These are phyloP conservation scores for Plectus sambesii DNA, from an alignment of 1,140 invertebrate species.

Conservation along the genomic window DNA sequence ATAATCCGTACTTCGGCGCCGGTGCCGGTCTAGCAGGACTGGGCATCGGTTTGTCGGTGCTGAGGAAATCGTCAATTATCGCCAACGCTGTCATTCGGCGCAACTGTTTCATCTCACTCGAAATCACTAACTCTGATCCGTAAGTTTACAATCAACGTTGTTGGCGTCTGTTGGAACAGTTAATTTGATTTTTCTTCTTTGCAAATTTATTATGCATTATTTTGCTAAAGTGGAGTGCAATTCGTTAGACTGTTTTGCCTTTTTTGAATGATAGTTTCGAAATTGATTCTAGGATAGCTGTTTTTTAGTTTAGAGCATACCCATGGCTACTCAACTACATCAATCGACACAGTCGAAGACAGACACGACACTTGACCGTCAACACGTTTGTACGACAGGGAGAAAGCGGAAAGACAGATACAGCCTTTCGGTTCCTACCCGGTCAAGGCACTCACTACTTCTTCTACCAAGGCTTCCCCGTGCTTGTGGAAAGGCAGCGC, in stretches of 20 bases:
- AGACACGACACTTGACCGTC: slow-evolving; percentile 28
- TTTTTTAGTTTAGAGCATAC: slow-evolving; percentile 39
- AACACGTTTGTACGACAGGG: slow-evolving; percentile 28
- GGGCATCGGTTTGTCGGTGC: slow-evolving; percentile 71
- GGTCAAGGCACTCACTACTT: slow-evolving; percentile 40
- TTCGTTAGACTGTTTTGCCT: slow-evolving; percentile 2
- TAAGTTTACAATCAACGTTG: too few species aligned
- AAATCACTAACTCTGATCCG: slow-evolving; percentile 38
- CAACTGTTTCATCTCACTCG: slow-evolving; percentile 35
- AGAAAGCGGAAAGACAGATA: slow-evolving; percentile 33
- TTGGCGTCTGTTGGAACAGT: too few species aligned
- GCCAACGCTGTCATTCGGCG: slow-evolving; percentile 35
- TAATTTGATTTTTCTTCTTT: too few species aligned
- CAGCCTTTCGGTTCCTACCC: slow-evolving; percentile 33
- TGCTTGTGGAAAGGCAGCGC: slow-evolving; percentile 39
- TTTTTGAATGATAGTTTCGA: too few species aligned
- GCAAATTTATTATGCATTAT: too few species aligned
- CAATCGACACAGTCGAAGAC: slow-evolving; percentile 31
- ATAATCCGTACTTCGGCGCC: slow-evolving; percentile 95
- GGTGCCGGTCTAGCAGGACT: slow-evolving; percentile 90
- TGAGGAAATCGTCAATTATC: slow-evolving; percentile 57
- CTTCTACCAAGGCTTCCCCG: slow-evolving; percentile 24
- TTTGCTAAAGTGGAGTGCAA: too few species aligned
- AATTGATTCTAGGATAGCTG: too few species aligned
- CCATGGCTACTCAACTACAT: slow-evolving; percentile 44